Base-by-base conservation (phyloP, 2,113 vertebrate species). In the Neofelis nebulosa region DNA sequence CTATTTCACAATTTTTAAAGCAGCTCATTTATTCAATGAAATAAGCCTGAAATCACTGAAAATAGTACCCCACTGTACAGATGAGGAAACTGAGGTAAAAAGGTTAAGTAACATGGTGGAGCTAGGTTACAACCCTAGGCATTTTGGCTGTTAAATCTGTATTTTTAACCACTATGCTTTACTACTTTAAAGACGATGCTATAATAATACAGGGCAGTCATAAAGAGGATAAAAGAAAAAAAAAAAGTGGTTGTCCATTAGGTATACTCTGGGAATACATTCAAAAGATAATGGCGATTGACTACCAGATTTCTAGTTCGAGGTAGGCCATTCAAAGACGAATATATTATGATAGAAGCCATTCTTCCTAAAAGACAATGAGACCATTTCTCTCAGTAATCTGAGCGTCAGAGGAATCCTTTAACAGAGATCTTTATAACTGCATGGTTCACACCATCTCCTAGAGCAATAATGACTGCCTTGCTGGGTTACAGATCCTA, bases 11-110 rank as follows among this genome's bases (percentile, higher is more conserved):
- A 71, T 4, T 82, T 36, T 92, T 80, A 86, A 85, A 92, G 52
- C 15, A 71, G 78, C 36, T 78, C 29, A 48, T 27, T 31, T 65
- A 73, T 65, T 97, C 27, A 81, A 85, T 52, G 27, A 73, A 80
- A 83, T 4, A 95, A 74, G 0, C 5, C 18, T 63, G 16, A 68
- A 55, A 21, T 65, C 29, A 65, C 9, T 89, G 63, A 69, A 61
- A 84, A 19, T 81, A 38, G n/a, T 14, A 57, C 61, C 14, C 65
- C 45, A n/a, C 65, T n/a, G 86, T 19, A 76, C 7, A 74, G n/a
- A 31, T 74, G 38, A 84, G 23, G 16, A 97, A 83, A 89, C n/a
- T 29, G 6, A 71, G 33, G 11, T 33, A 61, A 25, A 10, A 1
- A 41, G 9, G 4, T 27, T 68, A 94, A 81, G 61, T 55, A 71